Conservation (phyloP, 2,113 vertebrate species). For the Petromus typicus region DNA sequence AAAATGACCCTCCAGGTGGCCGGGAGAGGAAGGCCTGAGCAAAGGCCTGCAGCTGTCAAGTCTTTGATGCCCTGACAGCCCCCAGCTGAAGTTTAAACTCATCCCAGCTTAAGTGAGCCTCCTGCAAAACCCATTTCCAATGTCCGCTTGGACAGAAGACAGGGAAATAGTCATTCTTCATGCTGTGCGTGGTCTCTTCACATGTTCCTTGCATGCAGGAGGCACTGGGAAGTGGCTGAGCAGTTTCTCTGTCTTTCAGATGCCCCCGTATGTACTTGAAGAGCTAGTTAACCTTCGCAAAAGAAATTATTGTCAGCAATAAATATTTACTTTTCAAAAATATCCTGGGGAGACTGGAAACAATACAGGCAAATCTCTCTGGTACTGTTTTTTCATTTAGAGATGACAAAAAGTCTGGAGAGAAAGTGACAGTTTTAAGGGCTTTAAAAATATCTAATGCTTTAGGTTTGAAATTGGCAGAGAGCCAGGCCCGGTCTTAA, state of each 20-base stretch:
- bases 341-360: slow-evolving; percentile 81
- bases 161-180: neutral
- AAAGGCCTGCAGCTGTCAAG: rapidly evolving
- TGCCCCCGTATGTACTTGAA: slow-evolving; percentile 44
- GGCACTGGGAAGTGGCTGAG: neutral
- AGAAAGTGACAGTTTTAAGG: slow-evolving; percentile 88
- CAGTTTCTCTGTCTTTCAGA: slow-evolving; percentile 65
- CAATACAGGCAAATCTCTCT: slow-evolving; percentile 80
- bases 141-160: neutral
- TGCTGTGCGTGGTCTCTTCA: neutral
- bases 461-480: slow-evolving; percentile 87
- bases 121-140: neutral
- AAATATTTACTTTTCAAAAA: slow-evolving; percentile 83
- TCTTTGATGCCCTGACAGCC: no score
- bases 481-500: slow-evolving; percentile 88
- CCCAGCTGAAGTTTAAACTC: neutral
- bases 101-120: no score
- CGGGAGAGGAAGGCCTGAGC: neutral
- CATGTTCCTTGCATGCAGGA: neutral
- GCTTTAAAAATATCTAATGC: slow-evolving; percentile 90
- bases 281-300: slow-evolving; percentile 72
- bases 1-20: neutral
- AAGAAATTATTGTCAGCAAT: slow-evolving; percentile 78
- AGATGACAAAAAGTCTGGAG: slow-evolving; percentile 85
- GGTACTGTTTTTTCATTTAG: slow-evolving; percentile 85